Evolutionary conservation across 2,888 invertebrate genomes (phyloP).

Genomic region (Caenorhabditis drosophilae): DNA sequence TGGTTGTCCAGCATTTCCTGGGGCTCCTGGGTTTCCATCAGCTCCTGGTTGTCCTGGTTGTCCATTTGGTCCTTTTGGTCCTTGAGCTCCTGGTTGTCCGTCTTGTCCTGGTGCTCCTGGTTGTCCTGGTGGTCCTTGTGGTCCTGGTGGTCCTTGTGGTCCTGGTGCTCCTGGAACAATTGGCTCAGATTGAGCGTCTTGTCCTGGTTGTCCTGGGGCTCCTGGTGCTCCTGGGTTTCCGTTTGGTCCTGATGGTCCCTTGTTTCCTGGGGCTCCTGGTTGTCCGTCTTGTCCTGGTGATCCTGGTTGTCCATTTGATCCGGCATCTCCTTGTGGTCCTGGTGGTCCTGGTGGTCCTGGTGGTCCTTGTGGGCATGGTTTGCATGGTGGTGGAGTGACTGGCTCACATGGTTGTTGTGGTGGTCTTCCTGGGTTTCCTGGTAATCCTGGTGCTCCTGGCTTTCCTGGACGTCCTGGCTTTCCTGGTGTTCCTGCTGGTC

Average conservation of each 20-base stretch:
- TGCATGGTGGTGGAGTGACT: constrained; percentile 58
- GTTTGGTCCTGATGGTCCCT: constrained; percentile 33
- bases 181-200: constrained; percentile 34
- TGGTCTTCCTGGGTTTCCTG: constrained; percentile 53
- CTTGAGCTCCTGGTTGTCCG: constrained; percentile 40
- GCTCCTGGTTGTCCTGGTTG: constrained; percentile 45
- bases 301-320: constrained; percentile 40
- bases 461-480: constrained; percentile 49
- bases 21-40: constrained; percentile 43
- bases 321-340: constrained; percentile 50
- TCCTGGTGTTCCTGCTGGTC: constrained; percentile 51
- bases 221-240: constrained; percentile 54
- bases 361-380: constrained; percentile 56
- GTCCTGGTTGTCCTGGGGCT: constrained; percentile 50
- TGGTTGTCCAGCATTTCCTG: constrained; percentile 50
- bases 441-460: constrained; percentile 54
- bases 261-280: constrained; percentile 50
- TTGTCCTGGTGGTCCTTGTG: constrained; percentile 42
- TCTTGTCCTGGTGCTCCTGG: constrained; percentile 40
- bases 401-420: constrained; percentile 59
- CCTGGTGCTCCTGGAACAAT: constrained; percentile 43
- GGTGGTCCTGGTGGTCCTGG: constrained; percentile 52
- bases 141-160: constrained; percentile 41
- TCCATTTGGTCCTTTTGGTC: constrained; percentile 48
- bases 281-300: constrained; percentile 36